Conservation (phyloP, 2,797 vertebrate species). For the Macroramphosus scolopax region DNA sequence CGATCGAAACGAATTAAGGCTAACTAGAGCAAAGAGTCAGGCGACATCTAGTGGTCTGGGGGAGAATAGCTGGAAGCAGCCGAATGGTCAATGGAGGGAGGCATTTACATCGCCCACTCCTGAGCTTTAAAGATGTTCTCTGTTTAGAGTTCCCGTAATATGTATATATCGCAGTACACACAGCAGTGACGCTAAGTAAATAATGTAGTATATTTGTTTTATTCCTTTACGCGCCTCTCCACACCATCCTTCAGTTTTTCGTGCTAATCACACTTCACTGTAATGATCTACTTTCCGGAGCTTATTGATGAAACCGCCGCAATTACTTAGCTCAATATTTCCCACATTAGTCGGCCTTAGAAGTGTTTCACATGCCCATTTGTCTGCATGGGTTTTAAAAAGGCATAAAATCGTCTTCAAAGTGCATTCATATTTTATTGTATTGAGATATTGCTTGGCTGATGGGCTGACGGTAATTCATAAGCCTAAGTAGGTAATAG, state of each 20-base stretch:
- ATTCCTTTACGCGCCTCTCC: conserved; percentile 29
- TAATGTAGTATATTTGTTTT: conserved; percentile 42
- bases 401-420: conserved; percentile 62
- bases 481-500: conserved; percentile 72
- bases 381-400: conserved; percentile 70
- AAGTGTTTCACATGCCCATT: conserved; percentile 72
- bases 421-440: conserved; percentile 78
- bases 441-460: conserved; percentile 68
- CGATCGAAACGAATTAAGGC: too few relatives aligned
- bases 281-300: conserved; percentile 71
- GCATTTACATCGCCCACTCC: too few relatives aligned
- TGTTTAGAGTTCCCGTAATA: too few relatives aligned
- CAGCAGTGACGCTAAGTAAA: conserved; percentile 29
- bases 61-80: too few relatives aligned
- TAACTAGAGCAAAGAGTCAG: too few relatives aligned
- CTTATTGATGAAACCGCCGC: conserved; percentile 73
- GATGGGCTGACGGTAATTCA: conserved; percentile 77
- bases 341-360: conserved; percentile 75
- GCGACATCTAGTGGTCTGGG: too few relatives aligned
- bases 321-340: conserved; percentile 81
- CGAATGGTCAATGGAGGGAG: too few relatives aligned
- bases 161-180: too few relatives aligned
- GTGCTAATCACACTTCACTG: conserved; percentile 70
- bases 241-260: conserved; percentile 41
- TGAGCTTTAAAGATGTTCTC: too few relatives aligned